Base-by-base conservation (phyloP, 2,888 invertebrate species). In the Drosophila leonis region DNA sequence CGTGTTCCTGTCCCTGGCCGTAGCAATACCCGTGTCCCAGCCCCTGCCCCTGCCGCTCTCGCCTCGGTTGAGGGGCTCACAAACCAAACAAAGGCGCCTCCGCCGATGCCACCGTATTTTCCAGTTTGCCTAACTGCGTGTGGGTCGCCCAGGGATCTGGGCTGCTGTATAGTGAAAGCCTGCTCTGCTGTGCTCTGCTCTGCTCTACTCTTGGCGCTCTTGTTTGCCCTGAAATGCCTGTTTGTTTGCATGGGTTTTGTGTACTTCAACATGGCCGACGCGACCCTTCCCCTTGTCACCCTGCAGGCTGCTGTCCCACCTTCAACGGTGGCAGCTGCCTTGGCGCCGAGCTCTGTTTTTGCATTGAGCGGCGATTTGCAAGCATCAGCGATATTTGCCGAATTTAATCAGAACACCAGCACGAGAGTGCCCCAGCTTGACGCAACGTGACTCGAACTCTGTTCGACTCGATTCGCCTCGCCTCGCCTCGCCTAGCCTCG, bases 351-450 rank as follows among this genome's bases (percentile, higher is more conserved):
- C 65, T 65, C 54, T 49, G 61, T 35, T 73, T 72, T 74, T 73
- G 83, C 81, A 75, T 83, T 72, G 71, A 83, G 83, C 80, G 69
- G 69, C 82, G 88, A 86, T 85, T 88, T 85, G 88, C 88, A 49
- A 72, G 88, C 84, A 85, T 85, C 87, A 86, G 89, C 85, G 80
- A 72, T 86, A 85, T 88, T 88, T 83, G 87, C 88, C 83, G 88
- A 85, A 88, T 85, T 85, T 85, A 85, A 85, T 85, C 84, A 85
- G 77, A 73, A 57, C 81, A 71, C 55, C 78, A 80, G 78, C 62
- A 69, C 60, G 59, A 78, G 71, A 84, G 78, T 82, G 66, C 69
- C 62, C 31, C 82, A 54, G 35, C 49, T 29, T 44, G 20, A n/a
- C 54, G 54, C 54, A 37, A 31, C 35, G 41, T 56, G 54, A 33